Base-by-base conservation (phyloP, 1,140 invertebrate species). In the Neelides sp. region DNA sequence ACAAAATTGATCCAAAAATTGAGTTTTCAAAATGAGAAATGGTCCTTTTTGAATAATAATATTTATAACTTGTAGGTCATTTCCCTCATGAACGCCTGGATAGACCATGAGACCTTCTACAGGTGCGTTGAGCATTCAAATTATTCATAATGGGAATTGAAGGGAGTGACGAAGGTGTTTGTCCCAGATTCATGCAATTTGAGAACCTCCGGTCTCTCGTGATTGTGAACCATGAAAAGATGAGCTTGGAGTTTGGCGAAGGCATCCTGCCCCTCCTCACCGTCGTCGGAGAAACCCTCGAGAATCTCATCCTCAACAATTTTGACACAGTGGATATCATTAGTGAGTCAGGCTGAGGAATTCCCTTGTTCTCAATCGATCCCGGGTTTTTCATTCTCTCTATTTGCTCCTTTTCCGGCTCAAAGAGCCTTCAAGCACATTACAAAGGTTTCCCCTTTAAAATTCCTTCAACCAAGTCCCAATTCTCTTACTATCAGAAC, bases 231-330 rank as follows among this genome's bases (percentile, higher is more conserved):
- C 53, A 42, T 39, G 64, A 65, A 3, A 62, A 56, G 1, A 45
- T 64, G 13, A 63, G 63, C 4, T 37, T 68, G 17, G 64, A 66
- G 42, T 69, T 65, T 53, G 61, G 63, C 8, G 65, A 66, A 44
- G 65, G 64, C 2, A 60, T 69, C 26, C 41, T 69, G 13, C 67
- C 67, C 1, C 35, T 69, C 1, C 61, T 69, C 12, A 59, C 64
- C 27, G 54, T 63, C 7, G 58, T 58, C 40, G 67, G 67, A 4
- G 45, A 52, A 15, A 52, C 47, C 3, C 61, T 68, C 10, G 52
- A 62, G 13, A 66, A 63, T 37, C 58, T 68, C 10, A 65, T 67
- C 26, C 60, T 69, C 7, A 58, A 59, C 19, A 66, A 65, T 48
- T 67, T 66, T 40, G 52, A 57, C 4, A 43, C 50, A n/a, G 54